Conservation (phyloP, 2,797 vertebrate genomes). For the Arnoldichthys spilopterus region DNA sequence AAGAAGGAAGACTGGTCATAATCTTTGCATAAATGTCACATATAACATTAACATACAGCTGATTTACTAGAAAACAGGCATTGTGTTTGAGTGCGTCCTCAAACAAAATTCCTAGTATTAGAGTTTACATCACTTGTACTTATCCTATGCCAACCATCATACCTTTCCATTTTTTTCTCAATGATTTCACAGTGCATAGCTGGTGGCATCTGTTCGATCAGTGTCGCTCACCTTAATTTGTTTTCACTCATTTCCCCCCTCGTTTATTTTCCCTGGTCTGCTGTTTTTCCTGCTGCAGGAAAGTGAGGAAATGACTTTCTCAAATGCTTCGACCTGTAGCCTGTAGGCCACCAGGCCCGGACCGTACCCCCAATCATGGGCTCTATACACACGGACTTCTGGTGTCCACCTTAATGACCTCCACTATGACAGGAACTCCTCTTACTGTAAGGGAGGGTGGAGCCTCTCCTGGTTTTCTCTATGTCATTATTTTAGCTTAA, state of each 20-base stretch:
- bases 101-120: background rate
- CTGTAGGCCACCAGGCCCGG: slow-evolving; percentile 53
- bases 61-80: slow-evolving; percentile 28
- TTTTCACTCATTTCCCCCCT: slow-evolving; percentile 61
- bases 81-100: background rate
- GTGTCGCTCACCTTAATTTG: slow-evolving; percentile 63
- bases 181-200: slow-evolving; percentile 17
- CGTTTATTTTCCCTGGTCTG: slow-evolving; percentile 68
- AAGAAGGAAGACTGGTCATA: background rate
- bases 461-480: slow-evolving; percentile 9
- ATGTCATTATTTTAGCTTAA: slow-evolving; percentile 40
- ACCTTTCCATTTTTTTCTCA: background rate
- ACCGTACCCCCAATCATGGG: slow-evolving; percentile 50
- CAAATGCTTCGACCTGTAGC: slow-evolving; percentile 61
- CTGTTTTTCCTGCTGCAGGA: slow-evolving; percentile 68
- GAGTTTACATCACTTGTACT: background rate
- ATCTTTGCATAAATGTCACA: background rate
- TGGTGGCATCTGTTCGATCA: slow-evolving; percentile 55
- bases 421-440: slow-evolving; percentile 32
- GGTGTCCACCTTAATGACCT: slow-evolving; percentile 49
- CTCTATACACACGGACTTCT: slow-evolving; percentile 40
- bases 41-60: background rate
- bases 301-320: slow-evolving; percentile 71
- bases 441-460: slow-evolving; percentile 44
- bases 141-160: background rate